Evolutionary conservation across 2,797 vertebrate species (phyloP).

Genomic region (Pantherophis alleghaniensis): DNA sequence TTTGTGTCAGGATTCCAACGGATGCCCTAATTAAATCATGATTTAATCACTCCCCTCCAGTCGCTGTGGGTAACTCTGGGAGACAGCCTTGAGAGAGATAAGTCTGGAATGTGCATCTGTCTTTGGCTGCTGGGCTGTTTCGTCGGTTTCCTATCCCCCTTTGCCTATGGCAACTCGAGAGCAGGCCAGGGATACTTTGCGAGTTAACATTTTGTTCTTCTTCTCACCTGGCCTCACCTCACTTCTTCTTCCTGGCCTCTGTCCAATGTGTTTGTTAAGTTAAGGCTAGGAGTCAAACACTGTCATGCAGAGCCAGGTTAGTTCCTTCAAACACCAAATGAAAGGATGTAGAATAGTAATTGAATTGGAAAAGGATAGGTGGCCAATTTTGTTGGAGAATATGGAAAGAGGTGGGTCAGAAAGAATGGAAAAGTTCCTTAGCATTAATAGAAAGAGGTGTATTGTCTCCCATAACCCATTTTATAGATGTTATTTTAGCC

Average conservation of each 20-base stretch:
- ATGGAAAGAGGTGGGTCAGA: neutral
- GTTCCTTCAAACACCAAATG: neutral
- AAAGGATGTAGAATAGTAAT: neutral
- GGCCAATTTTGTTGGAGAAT: neutral
- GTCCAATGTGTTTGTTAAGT: neutral
- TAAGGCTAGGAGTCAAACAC: neutral
- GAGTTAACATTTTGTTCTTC: neutral
- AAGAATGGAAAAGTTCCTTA: neutral
- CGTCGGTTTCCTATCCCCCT: too few relatives aligned
- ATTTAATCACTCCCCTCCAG: too few relatives aligned
- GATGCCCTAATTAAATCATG: too few relatives aligned
- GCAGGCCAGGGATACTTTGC: too few relatives aligned
- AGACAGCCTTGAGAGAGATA: too few relatives aligned
- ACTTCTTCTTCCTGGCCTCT: neutral
- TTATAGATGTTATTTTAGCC: neutral
- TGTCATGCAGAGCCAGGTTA: neutral
- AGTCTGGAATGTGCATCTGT: too few relatives aligned
- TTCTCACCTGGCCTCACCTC: too few relatives aligned
- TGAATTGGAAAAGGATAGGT: neutral
- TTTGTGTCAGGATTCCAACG: neutral
- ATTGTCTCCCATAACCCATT: neutral
- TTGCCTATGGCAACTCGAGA: too few relatives aligned
- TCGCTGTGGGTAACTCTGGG: too few relatives aligned
- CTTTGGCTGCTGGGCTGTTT: too few relatives aligned
- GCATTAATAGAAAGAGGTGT: neutral